Evolutionary conservation across 2,113 vertebrate species (phyloP).

Genomic region (Papio anubis): DNA sequence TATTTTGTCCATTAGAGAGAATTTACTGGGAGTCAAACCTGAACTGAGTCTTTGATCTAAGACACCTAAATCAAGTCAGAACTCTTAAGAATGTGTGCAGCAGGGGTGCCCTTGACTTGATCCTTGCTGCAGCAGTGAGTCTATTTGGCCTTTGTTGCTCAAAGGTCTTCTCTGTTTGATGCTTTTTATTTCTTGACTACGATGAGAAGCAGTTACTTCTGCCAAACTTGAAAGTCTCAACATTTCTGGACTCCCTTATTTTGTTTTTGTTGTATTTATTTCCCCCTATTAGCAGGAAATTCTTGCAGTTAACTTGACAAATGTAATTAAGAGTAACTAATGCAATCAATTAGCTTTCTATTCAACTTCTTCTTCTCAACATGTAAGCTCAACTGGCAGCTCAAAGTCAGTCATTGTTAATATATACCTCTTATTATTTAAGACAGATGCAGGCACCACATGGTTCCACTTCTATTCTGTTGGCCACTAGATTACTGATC

Average conservation of each 20-base stretch:
- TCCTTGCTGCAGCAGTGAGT: background rate
- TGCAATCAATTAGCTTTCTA: background rate
- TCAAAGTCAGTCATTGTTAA: background rate
- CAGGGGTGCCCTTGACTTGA: background rate
- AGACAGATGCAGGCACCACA: accelerated
- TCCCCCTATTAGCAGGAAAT: background rate
- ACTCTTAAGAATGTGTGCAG: background rate
- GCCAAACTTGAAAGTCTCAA: background rate
- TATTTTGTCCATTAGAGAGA: background rate
- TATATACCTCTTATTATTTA: background rate
- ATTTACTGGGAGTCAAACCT: background rate
- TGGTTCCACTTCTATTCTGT: background rate
- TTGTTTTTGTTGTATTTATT: background rate
- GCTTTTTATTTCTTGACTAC: background rate
- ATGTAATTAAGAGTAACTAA: background rate
- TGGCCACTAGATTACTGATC: background rate
- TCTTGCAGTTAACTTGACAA: background rate
- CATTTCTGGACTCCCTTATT: background rate
- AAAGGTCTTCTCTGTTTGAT: background rate
- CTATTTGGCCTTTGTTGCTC: background rate
- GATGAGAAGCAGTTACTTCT: background rate
- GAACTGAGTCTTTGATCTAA: background rate
- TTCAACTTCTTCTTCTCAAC: background rate
- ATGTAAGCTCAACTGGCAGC: background rate
- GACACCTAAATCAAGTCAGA: background rate